Conservation (phyloP, 2,888 invertebrate species). For the Poecilobothrus nobilitatus region DNA sequence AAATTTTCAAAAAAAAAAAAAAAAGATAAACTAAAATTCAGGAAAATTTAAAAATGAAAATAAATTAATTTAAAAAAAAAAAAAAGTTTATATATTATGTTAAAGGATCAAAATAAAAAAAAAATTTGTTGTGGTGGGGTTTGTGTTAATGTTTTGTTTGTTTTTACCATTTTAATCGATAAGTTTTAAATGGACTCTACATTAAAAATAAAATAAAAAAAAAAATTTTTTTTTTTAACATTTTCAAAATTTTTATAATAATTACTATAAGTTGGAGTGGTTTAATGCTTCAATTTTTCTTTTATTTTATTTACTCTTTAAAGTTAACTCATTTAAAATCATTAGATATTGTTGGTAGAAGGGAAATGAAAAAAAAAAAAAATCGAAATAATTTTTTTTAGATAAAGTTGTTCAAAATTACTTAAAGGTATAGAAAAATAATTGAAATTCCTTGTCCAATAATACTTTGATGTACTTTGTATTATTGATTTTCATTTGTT, state of each 20-base stretch:
- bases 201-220: background rate
- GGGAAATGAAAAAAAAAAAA: too few relatives aligned
- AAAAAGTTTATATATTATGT: background rate
- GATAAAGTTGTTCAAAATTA: too few relatives aligned
- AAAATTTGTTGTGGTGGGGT: background rate
- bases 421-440: too few relatives aligned
- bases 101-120: background rate
- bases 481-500: too few relatives aligned
- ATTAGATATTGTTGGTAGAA: too few relatives aligned
- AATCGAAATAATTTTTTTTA: too few relatives aligned
- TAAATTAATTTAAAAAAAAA: background rate
- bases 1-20: background rate
- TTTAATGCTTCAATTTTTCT: background rate
- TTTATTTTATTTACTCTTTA: background rate
- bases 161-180: background rate
- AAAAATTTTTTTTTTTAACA: background rate
- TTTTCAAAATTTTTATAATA: background rate
- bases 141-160: too few relatives aligned
- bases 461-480: too few relatives aligned
- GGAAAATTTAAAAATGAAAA: background rate
- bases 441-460: too few relatives aligned
- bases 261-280: slow-evolving; percentile 6
- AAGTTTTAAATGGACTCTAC: background rate
- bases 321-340: background rate
- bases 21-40: background rate